These are phyloP conservation scores for Coreoperca whiteheadi DNA, from an alignment of 2,113 vertebrate species.

Conservation along the genomic window DNA sequence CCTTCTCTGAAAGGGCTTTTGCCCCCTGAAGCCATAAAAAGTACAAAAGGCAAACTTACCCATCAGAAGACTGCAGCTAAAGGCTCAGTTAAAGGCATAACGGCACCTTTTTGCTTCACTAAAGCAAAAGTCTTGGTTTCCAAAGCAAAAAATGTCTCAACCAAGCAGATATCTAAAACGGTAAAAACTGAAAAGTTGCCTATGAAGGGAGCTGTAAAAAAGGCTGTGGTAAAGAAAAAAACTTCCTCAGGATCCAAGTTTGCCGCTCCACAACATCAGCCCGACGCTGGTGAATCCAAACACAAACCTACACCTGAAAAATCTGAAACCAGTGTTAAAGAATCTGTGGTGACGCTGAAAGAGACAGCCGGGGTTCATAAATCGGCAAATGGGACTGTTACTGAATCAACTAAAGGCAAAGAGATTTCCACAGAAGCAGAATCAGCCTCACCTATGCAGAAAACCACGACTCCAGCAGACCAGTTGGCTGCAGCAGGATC, in stretches of 20 bases:
- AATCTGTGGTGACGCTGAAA: neutral
- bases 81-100: neutral
- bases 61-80: neutral
- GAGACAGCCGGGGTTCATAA: neutral
- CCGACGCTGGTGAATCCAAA: neutral
- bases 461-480: neutral
- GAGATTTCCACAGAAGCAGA: neutral
- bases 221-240: neutral
- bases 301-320: neutral
- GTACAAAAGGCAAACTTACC: neutral
- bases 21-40: neutral
- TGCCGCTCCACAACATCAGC: neutral
- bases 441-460: neutral
- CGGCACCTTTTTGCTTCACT: neutral
- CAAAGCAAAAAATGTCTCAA: conserved; percentile 15
- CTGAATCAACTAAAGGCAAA: neutral
- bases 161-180: neutral
- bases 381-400: neutral
- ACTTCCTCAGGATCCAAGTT: neutral
- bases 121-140: conserved; percentile 10
- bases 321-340: neutral
- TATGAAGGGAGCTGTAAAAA: neutral
- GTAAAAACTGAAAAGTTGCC: neutral
- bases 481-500: neutral
- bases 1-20: neutral